Base-by-base conservation (phyloP, 2,888 invertebrate species). In the Scaptomyza reducta region DNA sequence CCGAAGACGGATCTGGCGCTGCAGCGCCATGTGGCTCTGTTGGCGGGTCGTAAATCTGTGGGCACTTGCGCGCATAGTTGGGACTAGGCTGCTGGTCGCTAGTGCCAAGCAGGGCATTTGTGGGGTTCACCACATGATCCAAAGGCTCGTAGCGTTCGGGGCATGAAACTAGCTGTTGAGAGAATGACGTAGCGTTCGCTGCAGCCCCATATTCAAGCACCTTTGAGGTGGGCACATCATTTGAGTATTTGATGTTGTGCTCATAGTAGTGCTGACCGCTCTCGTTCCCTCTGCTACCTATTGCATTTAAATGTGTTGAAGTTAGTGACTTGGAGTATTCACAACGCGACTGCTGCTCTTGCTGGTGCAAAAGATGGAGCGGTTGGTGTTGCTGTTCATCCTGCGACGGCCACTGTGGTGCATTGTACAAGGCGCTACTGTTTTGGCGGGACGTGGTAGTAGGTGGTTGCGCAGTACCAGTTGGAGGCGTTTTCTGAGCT, bases 1-100 rank as follows among this genome's bases (percentile, higher is more conserved):
- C 16, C 1, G 46, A 41, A 5, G 73, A 53, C 13, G 69, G 57
- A 14, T 25, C 33, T 3, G 68, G 57, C 9, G 73, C 70, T 13
- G 73, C 70, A 1, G 78, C 79, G 55, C 73, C 62, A 6, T 79
- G 66, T 22, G 78, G 79, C 22, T 84, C 85, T 6, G 68, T 74
- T 50, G 79, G 80, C 11, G 82, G 81, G 27, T 89, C 79, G 62
- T 88, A 89, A 42, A 89, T 85, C 38, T 88, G 89, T 3, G 90
- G 90, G 71, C 89, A 90, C 64, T 89, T 89, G 5, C 90, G 76
- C 0, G 79, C 90, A 71, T 90, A 90, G 25, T 89, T 90, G 3
- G 90, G 90, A 71, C 90, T 90, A 4, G 84, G 87, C 40, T 89
- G 90, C 62, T 90, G 89, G 27, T 89, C 90, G 47, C 80, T 81